A percentile compares a stretch with the other conserved stretches of the same genome.
phyloP scores from a whole-genome alignment of 1,140 invertebrate genomes.

The Diorhabda sublineata region DNA sequence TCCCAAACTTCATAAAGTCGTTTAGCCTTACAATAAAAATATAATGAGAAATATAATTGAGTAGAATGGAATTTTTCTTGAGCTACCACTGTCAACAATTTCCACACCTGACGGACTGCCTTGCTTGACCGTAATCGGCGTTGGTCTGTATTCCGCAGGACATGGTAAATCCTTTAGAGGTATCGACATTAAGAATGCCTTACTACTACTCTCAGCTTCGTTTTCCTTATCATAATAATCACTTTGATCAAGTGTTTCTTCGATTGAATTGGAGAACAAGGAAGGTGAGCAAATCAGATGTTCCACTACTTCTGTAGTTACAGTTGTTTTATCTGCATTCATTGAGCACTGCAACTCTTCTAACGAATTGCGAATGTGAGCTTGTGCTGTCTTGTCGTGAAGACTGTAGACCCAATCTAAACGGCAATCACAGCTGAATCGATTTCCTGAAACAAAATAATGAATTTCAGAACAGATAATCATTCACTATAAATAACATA shows the following conservation, averaged over 20 bases:
- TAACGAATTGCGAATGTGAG: constrained; percentile 3
- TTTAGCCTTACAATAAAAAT: not conserved
- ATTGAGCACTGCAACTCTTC: constrained; percentile 14
- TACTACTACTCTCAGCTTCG: not conserved
- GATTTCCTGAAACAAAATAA: constrained; percentile 15
- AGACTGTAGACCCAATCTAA: constrained; percentile 10
- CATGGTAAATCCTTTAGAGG: constrained; percentile 5
- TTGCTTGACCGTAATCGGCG: constrained; percentile 15
- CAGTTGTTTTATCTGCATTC: not conserved
- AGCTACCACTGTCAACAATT: not conserved
- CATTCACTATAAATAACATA: too few relatives aligned
- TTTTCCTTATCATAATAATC: not conserved
- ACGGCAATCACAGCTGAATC: constrained; percentile 15
- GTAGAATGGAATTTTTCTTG: not conserved
- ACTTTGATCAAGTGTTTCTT: not conserved
- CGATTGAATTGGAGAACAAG: not conserved
- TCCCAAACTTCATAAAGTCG: too few relatives aligned
- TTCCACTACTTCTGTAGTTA: constrained; percentile 9
- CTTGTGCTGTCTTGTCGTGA: constrained; percentile 8
- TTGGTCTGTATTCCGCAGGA: constrained; percentile 13
- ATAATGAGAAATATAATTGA: not conserved
- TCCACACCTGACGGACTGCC: constrained; percentile 10
- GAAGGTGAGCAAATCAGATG: not conserved
- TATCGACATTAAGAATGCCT: not conserved
- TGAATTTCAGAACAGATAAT: not conserved